A percentile compares a stretch with the other conserved stretches of the same genome.
Conservation (phyloP, 53 echinoderm and acorn worm genomes). For the Temnopleurus reevesii region DNA sequence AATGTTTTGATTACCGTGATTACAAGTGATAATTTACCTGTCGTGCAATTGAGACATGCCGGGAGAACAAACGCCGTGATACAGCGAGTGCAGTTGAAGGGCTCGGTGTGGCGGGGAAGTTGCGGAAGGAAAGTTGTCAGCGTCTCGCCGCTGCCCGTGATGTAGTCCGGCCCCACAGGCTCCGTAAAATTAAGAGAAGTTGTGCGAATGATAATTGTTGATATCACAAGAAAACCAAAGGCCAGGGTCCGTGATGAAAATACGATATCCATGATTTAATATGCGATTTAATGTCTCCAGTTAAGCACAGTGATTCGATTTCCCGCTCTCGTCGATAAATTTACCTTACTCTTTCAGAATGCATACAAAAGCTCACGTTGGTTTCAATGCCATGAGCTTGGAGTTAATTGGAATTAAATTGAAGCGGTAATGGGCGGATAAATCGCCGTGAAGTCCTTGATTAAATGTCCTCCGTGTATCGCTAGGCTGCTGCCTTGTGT, state of each 20-base stretch:
- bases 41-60: slow-evolving; percentile 34
- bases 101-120: not conserved
- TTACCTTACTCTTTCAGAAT: not conserved
- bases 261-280: slow-evolving; percentile 43
- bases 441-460: not conserved
- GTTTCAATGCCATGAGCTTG: slow-evolving; percentile 6
- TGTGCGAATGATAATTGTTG: slow-evolving; percentile 25
- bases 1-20: not conserved
- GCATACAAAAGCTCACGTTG: not conserved
- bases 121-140: slow-evolving; percentile 36
- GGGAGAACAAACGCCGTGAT: not conserved
- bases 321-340: slow-evolving; percentile 7
- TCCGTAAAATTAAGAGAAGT: slow-evolving; percentile 2
- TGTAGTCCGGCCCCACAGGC: slow-evolving; percentile 24
- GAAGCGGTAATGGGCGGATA: not conserved
- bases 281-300: not conserved
- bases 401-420: slow-evolving; percentile 8
- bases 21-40: slow-evolving; percentile 48
- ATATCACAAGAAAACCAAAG: slow-evolving; percentile 39
- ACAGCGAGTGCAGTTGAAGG: slow-evolving; percentile 35
- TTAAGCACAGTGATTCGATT: not conserved
- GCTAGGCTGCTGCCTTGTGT: not conserved
- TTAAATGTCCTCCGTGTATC: not conserved
- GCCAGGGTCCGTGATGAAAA: not conserved
- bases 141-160: slow-evolving; percentile 37